Percentiles rank a stretch among this genome's conserved stretches.
Evolutionary conservation across 2,797 vertebrate species (phyloP).

Genomic region (Mareca strepera): DNA sequence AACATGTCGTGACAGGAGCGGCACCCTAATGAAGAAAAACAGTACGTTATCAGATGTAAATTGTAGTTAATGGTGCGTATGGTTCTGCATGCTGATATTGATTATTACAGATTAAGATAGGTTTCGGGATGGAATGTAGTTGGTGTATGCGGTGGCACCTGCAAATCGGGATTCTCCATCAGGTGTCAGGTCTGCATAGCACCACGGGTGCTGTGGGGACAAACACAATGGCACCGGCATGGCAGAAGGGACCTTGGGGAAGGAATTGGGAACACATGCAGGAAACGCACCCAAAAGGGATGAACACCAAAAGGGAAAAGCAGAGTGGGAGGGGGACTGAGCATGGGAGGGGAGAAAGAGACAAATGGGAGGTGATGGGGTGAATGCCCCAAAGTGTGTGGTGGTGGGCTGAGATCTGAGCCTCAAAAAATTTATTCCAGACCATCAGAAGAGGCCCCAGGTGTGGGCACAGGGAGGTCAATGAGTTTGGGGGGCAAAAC

Average conservation of each 20-base stretch:
- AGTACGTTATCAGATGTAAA: constrained; percentile 43
- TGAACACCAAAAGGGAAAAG: background rate
- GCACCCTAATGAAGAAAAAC: constrained; percentile 34
- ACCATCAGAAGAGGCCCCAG: background rate
- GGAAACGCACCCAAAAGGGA: background rate
- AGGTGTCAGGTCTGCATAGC: accelerated
- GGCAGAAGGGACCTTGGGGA: background rate
- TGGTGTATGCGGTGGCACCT: background rate
- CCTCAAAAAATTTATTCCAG: background rate
- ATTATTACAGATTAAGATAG: constrained; percentile 25
- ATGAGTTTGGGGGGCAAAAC: background rate
- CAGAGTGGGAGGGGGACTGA: background rate
- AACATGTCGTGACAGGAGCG: accelerated
- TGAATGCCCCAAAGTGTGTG: accelerated
- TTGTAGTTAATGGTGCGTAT: constrained; percentile 35
- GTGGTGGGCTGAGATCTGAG: accelerated
- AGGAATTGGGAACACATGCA: background rate
- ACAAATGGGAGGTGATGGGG: accelerated
- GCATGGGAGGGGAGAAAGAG: background rate
- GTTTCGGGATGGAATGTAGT: background rate
- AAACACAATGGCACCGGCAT: background rate
- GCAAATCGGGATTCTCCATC: background rate
- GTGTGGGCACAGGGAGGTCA: background rate
- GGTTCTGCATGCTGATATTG: constrained; percentile 26
- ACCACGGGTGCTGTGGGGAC: accelerated